Evolutionary conservation across 2,113 vertebrate genomes (phyloP).

Genomic region (Tichodroma muraria): DNA sequence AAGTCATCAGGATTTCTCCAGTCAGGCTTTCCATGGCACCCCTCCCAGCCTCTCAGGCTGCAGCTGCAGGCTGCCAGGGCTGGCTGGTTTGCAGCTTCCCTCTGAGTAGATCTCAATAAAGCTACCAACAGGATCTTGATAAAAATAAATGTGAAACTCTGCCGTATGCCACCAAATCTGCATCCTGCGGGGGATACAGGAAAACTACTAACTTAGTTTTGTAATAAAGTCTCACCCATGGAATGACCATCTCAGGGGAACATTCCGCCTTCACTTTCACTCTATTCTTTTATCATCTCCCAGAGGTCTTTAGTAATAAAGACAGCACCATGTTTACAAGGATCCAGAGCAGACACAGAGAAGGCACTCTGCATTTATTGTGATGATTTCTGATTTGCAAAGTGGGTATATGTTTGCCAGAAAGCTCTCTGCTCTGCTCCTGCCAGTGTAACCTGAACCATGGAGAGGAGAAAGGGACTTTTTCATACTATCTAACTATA

Average conservation of each 20-base stretch:
- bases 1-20: neutral
- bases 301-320: neutral
- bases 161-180: neutral
- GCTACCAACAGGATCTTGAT: neutral
- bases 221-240: neutral
- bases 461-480: neutral
- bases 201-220: neutral
- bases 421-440: neutral
- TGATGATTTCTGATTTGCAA: neutral
- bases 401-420: neutral
- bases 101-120: neutral
- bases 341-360: neutral
- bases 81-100: neutral
- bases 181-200: neutral
- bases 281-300: neutral
- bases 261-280: neutral
- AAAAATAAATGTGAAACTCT: neutral
- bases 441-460: neutral
- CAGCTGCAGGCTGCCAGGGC: neutral
- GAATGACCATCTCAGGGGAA: neutral
- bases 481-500: neutral
- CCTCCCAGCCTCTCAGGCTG: neutral
- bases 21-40: neutral
- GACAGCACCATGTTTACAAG: neutral
- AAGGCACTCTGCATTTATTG: neutral